Evolutionary conservation across 2,888 invertebrate genomes (phyloP).

Genomic region (Polietes domitor): DNA sequence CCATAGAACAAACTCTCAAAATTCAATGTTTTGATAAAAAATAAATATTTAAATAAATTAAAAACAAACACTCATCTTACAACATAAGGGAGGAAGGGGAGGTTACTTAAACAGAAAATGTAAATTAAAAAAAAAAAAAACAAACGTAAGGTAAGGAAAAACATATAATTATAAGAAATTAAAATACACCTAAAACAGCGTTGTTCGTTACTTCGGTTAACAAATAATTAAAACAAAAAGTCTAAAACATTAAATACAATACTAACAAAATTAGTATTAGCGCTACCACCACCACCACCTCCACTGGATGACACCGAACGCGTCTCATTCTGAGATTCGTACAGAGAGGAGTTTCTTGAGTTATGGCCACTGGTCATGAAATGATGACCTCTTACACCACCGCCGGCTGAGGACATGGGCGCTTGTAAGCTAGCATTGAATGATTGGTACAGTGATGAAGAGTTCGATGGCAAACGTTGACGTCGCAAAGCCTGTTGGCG

Average conservation of each 20-base stretch:
- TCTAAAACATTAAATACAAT: constrained; percentile 80
- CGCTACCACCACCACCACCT: constrained; percentile 10
- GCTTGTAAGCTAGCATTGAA: constrained; percentile 68
- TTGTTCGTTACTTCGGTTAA: constrained; percentile 20
- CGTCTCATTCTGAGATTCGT: constrained; percentile 47
- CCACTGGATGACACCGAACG: constrained; percentile 50
- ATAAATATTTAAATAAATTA: neutral
- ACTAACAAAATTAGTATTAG: constrained; percentile 76
- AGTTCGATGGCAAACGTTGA: constrained; percentile 56
- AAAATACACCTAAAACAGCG: constrained; percentile 54
- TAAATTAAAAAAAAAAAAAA: constrained; percentile 45
- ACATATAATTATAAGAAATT: neutral
- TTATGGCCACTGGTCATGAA: constrained; percentile 23
- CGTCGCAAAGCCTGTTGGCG: constrained; percentile 69
- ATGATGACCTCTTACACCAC: constrained; percentile 43
- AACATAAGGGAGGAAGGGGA: neutral
- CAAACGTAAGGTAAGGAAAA: constrained; percentile 44
- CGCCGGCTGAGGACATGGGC: constrained; percentile 55
- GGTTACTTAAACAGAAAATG: constrained; percentile 55
- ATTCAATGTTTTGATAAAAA: neutral
- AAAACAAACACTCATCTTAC: neutral
- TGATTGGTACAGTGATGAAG: constrained; percentile 70
- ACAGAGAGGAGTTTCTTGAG: constrained; percentile 33
- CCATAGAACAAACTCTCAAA: neutral
- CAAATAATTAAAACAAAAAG: constrained; percentile 77